These are phyloP conservation scores for Hypotaenidia okinawae DNA, from an alignment of 2,797 vertebrate species.

Conservation along the genomic window DNA sequence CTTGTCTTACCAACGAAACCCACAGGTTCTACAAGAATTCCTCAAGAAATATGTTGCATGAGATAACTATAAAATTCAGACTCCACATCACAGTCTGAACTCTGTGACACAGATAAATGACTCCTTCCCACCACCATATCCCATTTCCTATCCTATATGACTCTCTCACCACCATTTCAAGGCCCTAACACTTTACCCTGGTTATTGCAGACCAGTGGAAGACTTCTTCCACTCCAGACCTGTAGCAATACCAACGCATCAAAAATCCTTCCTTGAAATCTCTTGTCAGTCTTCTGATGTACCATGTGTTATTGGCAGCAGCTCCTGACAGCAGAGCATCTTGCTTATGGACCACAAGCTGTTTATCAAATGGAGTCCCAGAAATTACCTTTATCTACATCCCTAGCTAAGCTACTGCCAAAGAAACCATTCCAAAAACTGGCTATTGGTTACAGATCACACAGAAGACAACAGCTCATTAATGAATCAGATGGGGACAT, in stretches of 20 bases:
- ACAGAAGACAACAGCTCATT: background rate
- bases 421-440: background rate
- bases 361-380: background rate
- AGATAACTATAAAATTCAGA: background rate
- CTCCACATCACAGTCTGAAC: background rate
- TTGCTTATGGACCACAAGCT: background rate
- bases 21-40: background rate
- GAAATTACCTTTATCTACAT: background rate
- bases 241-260: background rate
- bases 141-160: background rate
- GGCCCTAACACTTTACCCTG: background rate
- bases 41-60: background rate
- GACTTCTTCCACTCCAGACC: background rate
- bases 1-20: background rate
- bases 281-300: background rate
- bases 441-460: background rate
- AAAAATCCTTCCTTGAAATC: background rate
- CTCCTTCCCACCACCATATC: background rate
- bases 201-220: background rate
- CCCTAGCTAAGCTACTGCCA: background rate
- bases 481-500: background rate
- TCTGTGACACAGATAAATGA: background rate
- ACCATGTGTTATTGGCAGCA: background rate
- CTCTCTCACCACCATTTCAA: background rate
- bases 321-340: background rate